phyloP scores from a whole-genome alignment of 2,888 invertebrate species.

The Cremastinae sp. region DNA sequence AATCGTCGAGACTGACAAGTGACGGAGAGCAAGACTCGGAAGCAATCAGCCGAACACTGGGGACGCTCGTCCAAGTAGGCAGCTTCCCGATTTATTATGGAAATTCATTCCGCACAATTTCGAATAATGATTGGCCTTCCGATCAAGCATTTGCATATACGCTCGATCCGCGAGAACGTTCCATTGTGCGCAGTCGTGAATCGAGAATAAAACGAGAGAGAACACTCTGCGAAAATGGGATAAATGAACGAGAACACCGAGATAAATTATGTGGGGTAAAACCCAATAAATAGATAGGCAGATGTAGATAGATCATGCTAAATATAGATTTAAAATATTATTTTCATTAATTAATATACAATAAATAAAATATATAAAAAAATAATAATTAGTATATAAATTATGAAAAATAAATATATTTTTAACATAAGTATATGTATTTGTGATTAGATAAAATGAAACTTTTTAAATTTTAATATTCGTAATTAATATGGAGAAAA shows the following conservation, averaged over 20 bases:
- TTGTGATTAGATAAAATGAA: too few species aligned
- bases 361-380: too few species aligned
- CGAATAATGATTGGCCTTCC: conserved; percentile 38
- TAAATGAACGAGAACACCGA: neutral
- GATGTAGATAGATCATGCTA: too few species aligned
- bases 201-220: neutral
- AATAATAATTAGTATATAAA: too few species aligned
- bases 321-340: too few species aligned
- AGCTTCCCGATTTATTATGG: conserved; percentile 48
- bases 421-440: too few species aligned
- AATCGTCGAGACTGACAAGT: conserved; percentile 50
- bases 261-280: too few species aligned
- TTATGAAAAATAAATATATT: too few species aligned
- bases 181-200: neutral
- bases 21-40: conserved; percentile 29
- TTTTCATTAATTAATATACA: too few species aligned
- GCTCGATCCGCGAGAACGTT: conserved; percentile 24
- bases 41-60: conserved; percentile 43
- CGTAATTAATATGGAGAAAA: too few species aligned
- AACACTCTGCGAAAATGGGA: neutral
- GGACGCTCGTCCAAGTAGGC: conserved; percentile 56
- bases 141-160: conserved; percentile 35
- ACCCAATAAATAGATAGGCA: too few species aligned
- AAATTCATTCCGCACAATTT: conserved; percentile 37
- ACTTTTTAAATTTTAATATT: too few species aligned